Evolutionary conservation across 2,888 invertebrate species (phyloP).

Genomic region (Panzeria rudis): DNA sequence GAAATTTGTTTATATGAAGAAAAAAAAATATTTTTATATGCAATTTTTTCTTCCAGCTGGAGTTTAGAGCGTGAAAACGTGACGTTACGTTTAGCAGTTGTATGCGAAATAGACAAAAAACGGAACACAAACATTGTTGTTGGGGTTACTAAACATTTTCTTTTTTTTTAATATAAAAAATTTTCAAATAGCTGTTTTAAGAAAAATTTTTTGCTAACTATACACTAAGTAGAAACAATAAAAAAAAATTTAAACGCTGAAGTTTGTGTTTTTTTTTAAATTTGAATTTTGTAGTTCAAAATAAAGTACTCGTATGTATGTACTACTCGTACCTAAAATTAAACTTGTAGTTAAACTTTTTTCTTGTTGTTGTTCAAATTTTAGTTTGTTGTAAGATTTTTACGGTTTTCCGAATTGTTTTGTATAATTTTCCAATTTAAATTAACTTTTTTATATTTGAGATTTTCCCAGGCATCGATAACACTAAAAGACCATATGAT

Average conservation of each 20-base stretch:
- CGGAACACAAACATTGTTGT: slow-evolving; percentile 22
- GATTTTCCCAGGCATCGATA: slow-evolving; percentile 80
- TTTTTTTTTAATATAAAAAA: slow-evolving; percentile 19
- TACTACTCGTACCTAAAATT: not conserved
- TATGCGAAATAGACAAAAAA: slow-evolving; percentile 37
- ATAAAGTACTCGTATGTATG: slow-evolving; percentile 4
- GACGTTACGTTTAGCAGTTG: slow-evolving; percentile 79
- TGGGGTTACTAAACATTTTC: slow-evolving; percentile 11
- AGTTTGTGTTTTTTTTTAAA: slow-evolving; percentile 4
- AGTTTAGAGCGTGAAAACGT: slow-evolving; percentile 81
- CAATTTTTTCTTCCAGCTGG: slow-evolving; percentile 62
- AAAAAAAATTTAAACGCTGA: slow-evolving; percentile 4
- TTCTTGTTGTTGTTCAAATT: slow-evolving; percentile 22
- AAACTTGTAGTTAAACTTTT: slow-evolving; percentile 30
- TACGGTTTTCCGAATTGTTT: slow-evolving; percentile 79
- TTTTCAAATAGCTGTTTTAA: slow-evolving; percentile 34
- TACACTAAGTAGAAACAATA: slow-evolving; percentile 24
- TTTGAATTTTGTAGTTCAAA: slow-evolving; percentile 31
- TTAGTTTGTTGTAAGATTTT: slow-evolving; percentile 41
- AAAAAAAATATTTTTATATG: not conserved
- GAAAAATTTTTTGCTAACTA: not conserved
- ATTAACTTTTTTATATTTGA: slow-evolving; percentile 75
- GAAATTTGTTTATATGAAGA: slow-evolving; percentile 43
- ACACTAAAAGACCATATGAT: slow-evolving; percentile 60
- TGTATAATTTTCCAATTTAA: slow-evolving; percentile 83